These are phyloP conservation scores for Liposcelis brunnea DNA, from an alignment of 2,888 invertebrate species.

Conservation along the genomic window DNA sequence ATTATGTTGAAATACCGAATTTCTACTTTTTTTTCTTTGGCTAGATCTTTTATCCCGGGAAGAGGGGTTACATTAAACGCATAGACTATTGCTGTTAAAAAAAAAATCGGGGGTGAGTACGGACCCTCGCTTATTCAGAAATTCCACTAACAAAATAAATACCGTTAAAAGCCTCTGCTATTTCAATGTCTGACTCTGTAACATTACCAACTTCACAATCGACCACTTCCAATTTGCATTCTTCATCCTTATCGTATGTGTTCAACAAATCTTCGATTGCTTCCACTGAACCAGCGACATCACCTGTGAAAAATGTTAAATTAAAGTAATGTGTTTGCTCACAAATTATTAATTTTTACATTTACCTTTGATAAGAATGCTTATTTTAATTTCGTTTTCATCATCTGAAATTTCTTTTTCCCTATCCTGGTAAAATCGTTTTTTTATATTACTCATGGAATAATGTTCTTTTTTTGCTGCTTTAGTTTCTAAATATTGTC, in stretches of 20 bases:
- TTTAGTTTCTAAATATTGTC: conserved; percentile 11
- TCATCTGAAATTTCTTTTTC: conserved; percentile 23
- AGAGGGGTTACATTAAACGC: conserved; percentile 61
- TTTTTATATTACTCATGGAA: conserved; percentile 39
- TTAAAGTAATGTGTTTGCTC: conserved; percentile 21
- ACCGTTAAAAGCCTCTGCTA: conserved; percentile 55
- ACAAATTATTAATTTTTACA: conserved; percentile 24
- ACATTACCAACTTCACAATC: conserved; percentile 83
- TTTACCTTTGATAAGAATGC: conserved; percentile 46
- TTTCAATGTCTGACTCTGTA: conserved; percentile 63
- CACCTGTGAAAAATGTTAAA: conserved; percentile 53
- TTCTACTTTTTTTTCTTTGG: conserved; percentile 33
- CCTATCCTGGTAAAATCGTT: conserved; percentile 27
- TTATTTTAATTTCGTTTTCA: conserved; percentile 37
- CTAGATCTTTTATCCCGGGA: conserved; percentile 29
- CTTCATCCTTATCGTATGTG: conserved; percentile 54
- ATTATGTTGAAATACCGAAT: conserved; percentile 73
- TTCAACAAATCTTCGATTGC: conserved; percentile 82
- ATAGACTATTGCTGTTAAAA: conserved; percentile 45
- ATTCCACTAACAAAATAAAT: conserved; percentile 15
- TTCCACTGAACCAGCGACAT: conserved; percentile 92
- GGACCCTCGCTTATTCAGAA: background rate
- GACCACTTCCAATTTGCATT: conserved; percentile 67
- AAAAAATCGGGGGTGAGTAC: conserved; percentile 1
- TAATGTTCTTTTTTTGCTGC: conserved; percentile 25